Evolutionary conservation across 2,888 invertebrate species (phyloP), one percentile per base, ranked within the genome.

Genomic region (Drosophila eohydei): DNA sequence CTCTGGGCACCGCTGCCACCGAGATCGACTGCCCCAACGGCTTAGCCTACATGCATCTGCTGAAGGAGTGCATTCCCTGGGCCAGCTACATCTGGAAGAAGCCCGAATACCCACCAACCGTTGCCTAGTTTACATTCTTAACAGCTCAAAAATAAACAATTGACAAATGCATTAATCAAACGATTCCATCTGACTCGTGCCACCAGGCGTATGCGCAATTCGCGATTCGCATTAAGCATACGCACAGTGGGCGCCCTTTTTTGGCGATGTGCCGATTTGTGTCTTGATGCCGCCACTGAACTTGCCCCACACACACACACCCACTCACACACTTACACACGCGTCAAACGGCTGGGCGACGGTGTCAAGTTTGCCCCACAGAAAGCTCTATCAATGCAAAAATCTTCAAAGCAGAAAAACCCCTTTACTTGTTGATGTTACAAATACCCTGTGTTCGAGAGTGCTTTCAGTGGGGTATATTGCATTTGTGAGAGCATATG

Each of bases 1-100:
- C 59, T 5, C 57, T 88, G 5, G 82, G 76, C 40, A 71, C 46
- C 3, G 66, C 83, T 12, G 92, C 92, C 61, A 71, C 78, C 14
- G 82, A 89, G 55, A 52, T 85, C 21, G 85, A 84, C 38, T 92
- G 92, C 48, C 89, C 89, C 54, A 43, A 75, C 1, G 91, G 89
- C 16, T 71, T 84, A 21, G 92, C 91, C 9, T 92, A 91, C 38
- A 89, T 91, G 88, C 91, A 92, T 58, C 68, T 86, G 50, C 71
- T 91, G 32, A 89, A 83, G 72, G 92, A 89, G 62, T 92, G 92
- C 73, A 88, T 92, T 26, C 91, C 91, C 11, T 92, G 92, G 92
- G 83, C 85, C 41, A 90, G 84, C 65, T 92, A 91, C 80, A 77
- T 91, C 62, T 92, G 92, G 92, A 91, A 90, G 73, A 83, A 86